These are phyloP conservation scores for Phodopus roborovskii DNA, from an alignment of 2,113 vertebrate species.

Conservation along the genomic window DNA sequence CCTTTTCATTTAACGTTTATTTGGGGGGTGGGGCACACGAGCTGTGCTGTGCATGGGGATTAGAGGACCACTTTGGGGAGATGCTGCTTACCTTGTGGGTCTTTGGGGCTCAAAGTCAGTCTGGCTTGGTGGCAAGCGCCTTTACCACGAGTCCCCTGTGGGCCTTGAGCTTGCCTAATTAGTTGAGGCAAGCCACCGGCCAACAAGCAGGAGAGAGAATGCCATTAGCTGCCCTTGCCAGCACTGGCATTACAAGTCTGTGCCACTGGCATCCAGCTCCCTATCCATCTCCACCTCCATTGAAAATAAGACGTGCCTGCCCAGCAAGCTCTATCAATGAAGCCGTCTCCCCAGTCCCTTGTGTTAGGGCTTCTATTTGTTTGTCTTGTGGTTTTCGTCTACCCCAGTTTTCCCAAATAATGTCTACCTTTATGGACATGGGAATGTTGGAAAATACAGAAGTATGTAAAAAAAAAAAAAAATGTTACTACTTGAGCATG, in stretches of 20 bases:
- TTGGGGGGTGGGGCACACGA: background rate
- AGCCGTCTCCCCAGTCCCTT: background rate
- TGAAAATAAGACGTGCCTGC: background rate
- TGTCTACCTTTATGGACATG: background rate
- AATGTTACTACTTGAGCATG: background rate
- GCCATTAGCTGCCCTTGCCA: background rate
- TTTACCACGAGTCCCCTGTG: too few species aligned
- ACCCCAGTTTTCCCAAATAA: background rate
- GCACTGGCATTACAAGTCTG: background rate
- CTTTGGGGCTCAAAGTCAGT: background rate
- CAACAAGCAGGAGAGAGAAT: background rate
- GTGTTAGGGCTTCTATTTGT: background rate
- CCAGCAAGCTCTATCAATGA: background rate
- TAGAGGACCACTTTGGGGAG: background rate
- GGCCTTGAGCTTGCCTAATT: background rate
- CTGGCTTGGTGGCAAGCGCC: background rate
- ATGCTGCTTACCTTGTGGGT: background rate
- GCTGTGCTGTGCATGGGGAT: background rate
- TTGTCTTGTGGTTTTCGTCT: background rate
- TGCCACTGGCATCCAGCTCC: background rate
- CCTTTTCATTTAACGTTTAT: background rate
- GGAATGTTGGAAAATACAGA: background rate
- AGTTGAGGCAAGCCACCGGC: background rate
- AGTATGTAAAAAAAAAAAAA: background rate
- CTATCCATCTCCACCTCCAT: rapidly evolving